A percentile compares a stretch with the other conserved stretches of the same genome.
Conservation (phyloP, 2,113 vertebrate genomes). For the Passer domesticus region DNA sequence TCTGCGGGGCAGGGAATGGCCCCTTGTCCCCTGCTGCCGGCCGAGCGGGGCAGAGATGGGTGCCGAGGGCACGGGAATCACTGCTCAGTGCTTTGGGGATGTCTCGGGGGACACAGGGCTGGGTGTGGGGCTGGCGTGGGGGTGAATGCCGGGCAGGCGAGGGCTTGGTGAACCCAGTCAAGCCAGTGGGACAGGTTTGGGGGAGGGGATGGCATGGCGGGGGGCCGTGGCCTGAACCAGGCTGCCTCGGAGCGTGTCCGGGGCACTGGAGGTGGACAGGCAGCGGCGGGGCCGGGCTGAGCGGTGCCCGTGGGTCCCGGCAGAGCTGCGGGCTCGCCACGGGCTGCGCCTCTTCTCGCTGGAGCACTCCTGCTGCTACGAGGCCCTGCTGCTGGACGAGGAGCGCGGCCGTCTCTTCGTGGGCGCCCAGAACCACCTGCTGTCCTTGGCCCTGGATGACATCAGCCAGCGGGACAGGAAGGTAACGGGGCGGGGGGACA, state of each 20-base stretch:
- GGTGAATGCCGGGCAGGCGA: neutral
- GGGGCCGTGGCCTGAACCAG: neutral
- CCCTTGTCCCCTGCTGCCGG: neutral
- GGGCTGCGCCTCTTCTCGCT: slow-evolving; percentile 84
- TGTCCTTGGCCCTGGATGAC: slow-evolving; percentile 91
- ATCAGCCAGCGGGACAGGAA: slow-evolving; percentile 89
- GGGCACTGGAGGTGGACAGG: neutral
- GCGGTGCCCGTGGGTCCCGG: neutral
- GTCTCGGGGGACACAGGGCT: neutral
- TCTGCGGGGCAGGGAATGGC: neutral
- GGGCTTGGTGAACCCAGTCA: neutral
- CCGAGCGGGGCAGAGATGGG: neutral
- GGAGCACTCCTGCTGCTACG: slow-evolving; percentile 91
- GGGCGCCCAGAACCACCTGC: slow-evolving; percentile 89
- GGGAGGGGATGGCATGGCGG: neutral
- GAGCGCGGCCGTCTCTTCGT: slow-evolving; percentile 92
- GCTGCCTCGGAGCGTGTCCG: neutral
- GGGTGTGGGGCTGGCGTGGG: neutral
- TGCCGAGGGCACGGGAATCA: neutral
- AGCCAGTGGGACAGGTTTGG: slow-evolving; percentile 41
- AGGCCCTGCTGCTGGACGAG: slow-evolving; percentile 89
- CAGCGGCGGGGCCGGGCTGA: neutral
- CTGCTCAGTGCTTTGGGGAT: neutral
- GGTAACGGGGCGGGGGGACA: slow-evolving; percentile 63
- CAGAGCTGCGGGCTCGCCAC: slow-evolving; percentile 87